Evolutionary conservation across 2,797 vertebrate genomes (phyloP), one percentile per base, ranked within the genome.

Genomic region (Pygocentrus nattereri): DNA sequence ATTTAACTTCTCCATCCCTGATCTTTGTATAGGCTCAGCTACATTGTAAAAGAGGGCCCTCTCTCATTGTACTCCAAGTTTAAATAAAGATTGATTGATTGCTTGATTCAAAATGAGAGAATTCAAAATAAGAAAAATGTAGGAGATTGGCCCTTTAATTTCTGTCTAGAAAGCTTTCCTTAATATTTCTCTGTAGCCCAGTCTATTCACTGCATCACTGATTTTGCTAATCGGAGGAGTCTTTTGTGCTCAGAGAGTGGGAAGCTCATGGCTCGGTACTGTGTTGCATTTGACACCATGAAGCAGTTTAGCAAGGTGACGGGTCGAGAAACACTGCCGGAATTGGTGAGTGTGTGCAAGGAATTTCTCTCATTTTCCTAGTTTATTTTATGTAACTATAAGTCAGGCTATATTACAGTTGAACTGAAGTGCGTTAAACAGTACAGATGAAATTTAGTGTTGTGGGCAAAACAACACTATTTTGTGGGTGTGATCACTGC

Each of bases 201-300:
- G 21, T 44, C n/a, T 21, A 2, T 49, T 69, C 50, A 78, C 23
- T 27, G 4, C 49, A 5, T 31, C 30, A 30, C 16, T 4, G 16
- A 71, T 72, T 30, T 62, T 62, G 1, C 44, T 18, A 62, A 44
- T 67, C 49, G 19, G 47, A 52, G 34, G 41, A 0, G 50, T 1
- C 50, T 64, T 59, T 6, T 81, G 15, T 64, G 44, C 3, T 41
- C 90, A 99, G 98, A 97, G 85, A 93, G 93, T 5, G 98, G 98
- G 89, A 95, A 93, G 92, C 90, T 98, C 88, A 99, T 99, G 98
- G 97, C 98, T 0, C 95, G 95, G 84, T 98, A 96, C 92, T 99
- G 95, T 84, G 96, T 99, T 86, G 96, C 97, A 31, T 99, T 97
- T 93, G 96, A 98, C 81, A 99, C 98, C 76, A 96, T 98, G 93